Base-by-base conservation (phyloP, 2,888 invertebrate genomes). In the Panzeria rudis region DNA sequence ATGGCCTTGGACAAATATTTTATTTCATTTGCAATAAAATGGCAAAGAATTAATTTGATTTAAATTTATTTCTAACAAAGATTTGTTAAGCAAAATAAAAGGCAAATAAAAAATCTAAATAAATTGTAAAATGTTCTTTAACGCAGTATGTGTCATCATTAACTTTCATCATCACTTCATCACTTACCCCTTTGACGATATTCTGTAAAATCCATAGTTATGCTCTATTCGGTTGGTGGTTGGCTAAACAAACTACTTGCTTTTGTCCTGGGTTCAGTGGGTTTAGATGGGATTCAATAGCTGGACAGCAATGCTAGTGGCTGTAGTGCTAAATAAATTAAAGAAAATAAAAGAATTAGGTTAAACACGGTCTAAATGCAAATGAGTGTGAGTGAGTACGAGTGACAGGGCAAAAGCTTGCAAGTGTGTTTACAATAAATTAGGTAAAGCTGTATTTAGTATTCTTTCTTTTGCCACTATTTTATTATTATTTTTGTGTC, bases 141-240 rank as follows among this genome's bases (percentile, higher is more conserved):
- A 47, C 59, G 41, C 62, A 56, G 64, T 38, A 52, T 71, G 62
- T 68, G 50, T 32, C 64, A 54, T 38, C 29, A 52, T 75, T 64
- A 78, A 78, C 11, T 54, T 54, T 73, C 2, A 50, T 35, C 25
- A 54, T 47, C 32, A 5, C 20, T 11, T n/a, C 56, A 52, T 41
- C 69, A 91, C 93, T 93, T 90, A 94, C 94, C 94, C 89, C 93
- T 89, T 88, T 92, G 92, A 78, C 94, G 92, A 89, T 94, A 94
- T 90, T 94, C 94, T 82, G 93, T 91, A 79, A 93, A 93, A 89
- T 94, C 93, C 94, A 94, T 94, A 64, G 83, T 75, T 66, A 25
- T 23, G 20, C 2, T 15, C 41, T 61, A 17, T 2, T 47, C 15
- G 47, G 35, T n/a, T 38, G 59, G 35, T 23, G 54, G n/a, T n/a